Evolutionary conservation across 2,113 vertebrate species (phyloP), one percentile per base, ranked within the genome.

Genomic region (Hemicordylus capensis): DNA sequence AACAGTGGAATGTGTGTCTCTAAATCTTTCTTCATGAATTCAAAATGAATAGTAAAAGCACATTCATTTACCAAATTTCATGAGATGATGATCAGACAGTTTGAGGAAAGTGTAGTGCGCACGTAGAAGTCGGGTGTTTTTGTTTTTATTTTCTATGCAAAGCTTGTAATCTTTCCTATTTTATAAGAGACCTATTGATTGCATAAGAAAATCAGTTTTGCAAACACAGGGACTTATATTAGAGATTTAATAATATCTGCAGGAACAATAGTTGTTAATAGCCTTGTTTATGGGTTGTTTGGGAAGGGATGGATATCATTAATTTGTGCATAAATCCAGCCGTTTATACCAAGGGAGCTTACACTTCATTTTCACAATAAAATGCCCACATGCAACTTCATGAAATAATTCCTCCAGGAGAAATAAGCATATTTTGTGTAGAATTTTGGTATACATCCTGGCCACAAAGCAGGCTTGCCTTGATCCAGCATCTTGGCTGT

Each of bases 81-180:
- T 51, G 74, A 63, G 77, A 34, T 9, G 3, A 85, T 6, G 46
- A 78, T 0, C 0, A 42, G 48, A 1, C 80, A 86, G 80, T 89
- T 82, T 81, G 77, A 39, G 46, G 26, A 14, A 31, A 82, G 2
- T 83, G 8, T 24, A 86, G 73, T 81, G 79, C 85, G 80, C 6
- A 63, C 20, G 10, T 69, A 72, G 85, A 85, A 37, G 77, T 87
- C 15, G 22, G 6, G 75, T 84, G 59, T 51, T 90, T 87, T 46
- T n/a, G 2, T 66, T 19, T 67, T 37, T 44, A 26, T 88, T 28
- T 39, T 58, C 26, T 81, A 42, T 28, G 26, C 15, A 54, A 42
- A 76, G 86, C 76, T 78, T 22, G 48, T 56, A 76, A 28, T 46
- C 4, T 54, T 88, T 31, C 56, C 59, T 20, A 84, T 75, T 86